Conservation (phyloP, 92 coral and sea anemone genomes). For the Phenganax stokvisi region DNA sequence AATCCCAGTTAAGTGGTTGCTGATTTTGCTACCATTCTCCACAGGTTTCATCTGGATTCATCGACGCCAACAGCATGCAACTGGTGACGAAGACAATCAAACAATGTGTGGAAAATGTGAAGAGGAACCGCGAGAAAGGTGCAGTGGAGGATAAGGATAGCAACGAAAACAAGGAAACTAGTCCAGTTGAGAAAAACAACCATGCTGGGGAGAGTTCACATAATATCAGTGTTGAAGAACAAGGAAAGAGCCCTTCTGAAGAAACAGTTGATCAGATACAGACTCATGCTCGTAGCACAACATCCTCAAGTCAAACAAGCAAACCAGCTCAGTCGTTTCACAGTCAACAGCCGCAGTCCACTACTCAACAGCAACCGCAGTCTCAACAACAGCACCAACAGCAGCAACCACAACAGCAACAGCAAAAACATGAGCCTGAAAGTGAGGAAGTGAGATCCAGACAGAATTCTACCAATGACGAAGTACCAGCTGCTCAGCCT, state of each 20-base stretch:
- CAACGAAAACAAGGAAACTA: conserved; percentile 55
- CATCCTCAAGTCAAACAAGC: conserved; percentile 45
- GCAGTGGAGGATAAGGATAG: conserved; percentile 63
- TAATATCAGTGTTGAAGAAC: conserved; percentile 19
- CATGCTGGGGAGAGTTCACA: background rate
- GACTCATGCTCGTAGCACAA: conserved; percentile 20
- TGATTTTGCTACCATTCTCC: background rate
- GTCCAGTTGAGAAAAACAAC: conserved; percentile 7
- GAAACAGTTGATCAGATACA: conserved; percentile 52
- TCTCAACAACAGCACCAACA: conserved; percentile 14
- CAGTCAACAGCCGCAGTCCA: conserved; percentile 1
- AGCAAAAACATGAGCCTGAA: conserved; percentile 27
- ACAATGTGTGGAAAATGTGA: conserved; percentile 67
- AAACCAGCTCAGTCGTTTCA: conserved; percentile 28
- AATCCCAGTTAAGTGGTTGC: too few species aligned
- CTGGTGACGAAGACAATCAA: conserved; percentile 79
- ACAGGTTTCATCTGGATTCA: conserved; percentile 79
- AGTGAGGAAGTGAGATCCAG: conserved; percentile 31
- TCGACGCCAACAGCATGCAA: conserved; percentile 79
- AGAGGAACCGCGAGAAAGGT: conserved; percentile 64
- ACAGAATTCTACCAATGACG: conserved; percentile 27
- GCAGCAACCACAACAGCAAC: conserved; percentile 28
- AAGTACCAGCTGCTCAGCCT: conserved; percentile 1
- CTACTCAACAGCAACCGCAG: conserved; percentile 13
- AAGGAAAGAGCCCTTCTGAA: conserved; percentile 37